Evolutionary conservation across 2,888 invertebrate species (phyloP).

Genomic region (Noctua comes): DNA sequence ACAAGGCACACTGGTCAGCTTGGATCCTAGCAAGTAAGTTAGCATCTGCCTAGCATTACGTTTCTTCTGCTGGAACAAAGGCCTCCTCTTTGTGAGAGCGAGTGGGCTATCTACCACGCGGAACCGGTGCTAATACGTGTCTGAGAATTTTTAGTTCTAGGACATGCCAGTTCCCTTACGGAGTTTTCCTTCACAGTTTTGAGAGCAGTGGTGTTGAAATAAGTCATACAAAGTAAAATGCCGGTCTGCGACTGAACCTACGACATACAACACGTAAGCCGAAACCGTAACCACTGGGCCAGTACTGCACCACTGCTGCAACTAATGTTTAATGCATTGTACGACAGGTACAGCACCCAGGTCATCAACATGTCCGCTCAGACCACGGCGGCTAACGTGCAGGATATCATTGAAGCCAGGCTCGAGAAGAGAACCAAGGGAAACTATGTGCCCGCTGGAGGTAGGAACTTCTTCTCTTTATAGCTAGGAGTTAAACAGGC

Average conservation of each 20-base stretch:
- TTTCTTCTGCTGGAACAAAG: not conserved
- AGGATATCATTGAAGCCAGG: conserved; percentile 96
- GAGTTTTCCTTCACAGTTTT: not conserved
- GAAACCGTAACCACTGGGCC: not conserved
- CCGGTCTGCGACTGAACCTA: not conserved
- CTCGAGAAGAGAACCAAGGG: conserved; percentile 97
- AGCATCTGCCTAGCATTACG: not conserved
- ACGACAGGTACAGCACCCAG: conserved; percentile 90
- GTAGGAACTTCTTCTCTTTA: conserved; percentile 71
- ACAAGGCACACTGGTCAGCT: conserved; percentile 91
- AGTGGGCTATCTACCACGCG: not conserved
- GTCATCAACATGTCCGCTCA: conserved; percentile 97
- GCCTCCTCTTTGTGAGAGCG: not conserved
- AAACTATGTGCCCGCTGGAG: conserved; percentile 94
- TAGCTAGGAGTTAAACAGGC: not conserved
- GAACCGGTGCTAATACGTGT: not conserved
- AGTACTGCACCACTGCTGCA: not conserved
- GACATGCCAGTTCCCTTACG: not conserved
- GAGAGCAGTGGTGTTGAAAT: not conserved
- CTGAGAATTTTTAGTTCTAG: not conserved
- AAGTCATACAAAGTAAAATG: not conserved
- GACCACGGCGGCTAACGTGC: conserved; percentile 95
- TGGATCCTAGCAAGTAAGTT: conserved; percentile 87
- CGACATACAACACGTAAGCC: not conserved
- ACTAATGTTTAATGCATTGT: not conserved